Evolutionary conservation across 2,113 vertebrate genomes (phyloP), one percentile per base, ranked within the genome.

Genomic region (Drymodes brunneopygia): DNA sequence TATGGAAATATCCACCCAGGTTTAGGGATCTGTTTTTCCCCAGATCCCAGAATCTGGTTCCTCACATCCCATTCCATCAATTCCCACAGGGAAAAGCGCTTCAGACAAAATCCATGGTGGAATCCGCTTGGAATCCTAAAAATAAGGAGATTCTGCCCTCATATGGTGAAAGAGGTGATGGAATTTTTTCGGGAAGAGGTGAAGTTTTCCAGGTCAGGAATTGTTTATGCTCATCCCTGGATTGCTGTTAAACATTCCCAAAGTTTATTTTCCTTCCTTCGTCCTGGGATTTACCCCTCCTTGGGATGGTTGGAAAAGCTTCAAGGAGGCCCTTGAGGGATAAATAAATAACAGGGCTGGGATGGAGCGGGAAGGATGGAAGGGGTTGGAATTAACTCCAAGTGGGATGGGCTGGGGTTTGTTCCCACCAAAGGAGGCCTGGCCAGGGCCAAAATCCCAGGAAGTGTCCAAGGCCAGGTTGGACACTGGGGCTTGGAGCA

Each of bases 361-460:
- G 38, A 45, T 22, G 14, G 57, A 45, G 16, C 0, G 3, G 81
- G 38, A 25, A 44, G 33, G 31, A 29, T 4, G 20, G 36, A 25
- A 6, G 11, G 2, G 16, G 10, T 1, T 36, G 67, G 81, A 36
- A 53, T 83, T 53, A 31, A 36, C 13, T 36, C 79, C 31, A 4
- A 3, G 6, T 1, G 33, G 65, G 35, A 48, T 18, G n/a, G 28
- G 28, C 15, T 14, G 45, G 25, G 47, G 2, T 35, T 44, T 71
- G 22, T 17, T 51, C 45, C 36, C 36, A 35, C 5, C 8, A 31
- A 31, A 35, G 16, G 8, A 9, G 14, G 22, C 14, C n/a, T 17
- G 51, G 51, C 4, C 5, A 13, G 24, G 12, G 35, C 2, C 15
- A 8, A 45, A 72, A 72, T 38, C 57, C 33, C 0, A 0, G 57